These are phyloP conservation scores for Echinops telfairi DNA, from an alignment of 2,113 vertebrate species.

Conservation along the genomic window DNA sequence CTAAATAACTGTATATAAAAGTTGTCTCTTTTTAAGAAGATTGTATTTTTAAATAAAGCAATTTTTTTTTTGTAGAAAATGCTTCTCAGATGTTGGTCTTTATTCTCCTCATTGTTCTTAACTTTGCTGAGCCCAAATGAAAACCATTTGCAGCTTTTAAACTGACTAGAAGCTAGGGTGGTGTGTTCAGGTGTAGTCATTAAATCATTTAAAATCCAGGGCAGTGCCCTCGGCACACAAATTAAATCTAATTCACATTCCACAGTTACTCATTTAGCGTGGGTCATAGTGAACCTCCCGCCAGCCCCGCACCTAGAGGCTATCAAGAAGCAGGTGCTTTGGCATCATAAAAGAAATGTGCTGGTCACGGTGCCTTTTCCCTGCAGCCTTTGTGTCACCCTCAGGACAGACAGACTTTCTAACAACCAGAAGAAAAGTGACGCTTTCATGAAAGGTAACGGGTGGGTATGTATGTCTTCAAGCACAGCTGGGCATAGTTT, in stretches of 20 bases:
- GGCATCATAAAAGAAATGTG: not conserved
- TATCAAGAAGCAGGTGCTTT: not conserved
- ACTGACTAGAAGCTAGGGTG: not conserved
- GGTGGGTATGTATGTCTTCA: conserved; percentile 40
- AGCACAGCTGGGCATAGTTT: conserved; percentile 37
- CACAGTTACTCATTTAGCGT: not conserved
- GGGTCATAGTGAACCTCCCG: not conserved
- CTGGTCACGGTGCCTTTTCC: not conserved
- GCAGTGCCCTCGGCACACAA: too few species aligned
- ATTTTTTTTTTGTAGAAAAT: conserved; percentile 81
- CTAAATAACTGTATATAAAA: conserved; percentile 85
- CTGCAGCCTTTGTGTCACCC: not conserved
- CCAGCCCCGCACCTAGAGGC: not conserved
- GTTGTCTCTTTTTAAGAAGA: conserved; percentile 82
- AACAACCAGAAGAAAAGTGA: conserved; percentile 15
- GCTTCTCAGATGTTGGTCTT: conserved; percentile 43
- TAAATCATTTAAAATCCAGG: too few species aligned
- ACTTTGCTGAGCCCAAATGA: conserved; percentile 34
- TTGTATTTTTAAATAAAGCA: conserved; percentile 90
- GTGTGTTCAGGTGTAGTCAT: not conserved
- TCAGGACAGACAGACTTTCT: conserved; percentile 34
- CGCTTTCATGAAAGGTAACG: not conserved
- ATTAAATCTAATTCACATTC: too few species aligned
- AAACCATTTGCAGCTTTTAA: conserved; percentile 33
- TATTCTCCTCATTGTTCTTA: conserved; percentile 52